Base-by-base conservation (phyloP, 2,797 vertebrate genomes). In the Xenopus petersii region DNA sequence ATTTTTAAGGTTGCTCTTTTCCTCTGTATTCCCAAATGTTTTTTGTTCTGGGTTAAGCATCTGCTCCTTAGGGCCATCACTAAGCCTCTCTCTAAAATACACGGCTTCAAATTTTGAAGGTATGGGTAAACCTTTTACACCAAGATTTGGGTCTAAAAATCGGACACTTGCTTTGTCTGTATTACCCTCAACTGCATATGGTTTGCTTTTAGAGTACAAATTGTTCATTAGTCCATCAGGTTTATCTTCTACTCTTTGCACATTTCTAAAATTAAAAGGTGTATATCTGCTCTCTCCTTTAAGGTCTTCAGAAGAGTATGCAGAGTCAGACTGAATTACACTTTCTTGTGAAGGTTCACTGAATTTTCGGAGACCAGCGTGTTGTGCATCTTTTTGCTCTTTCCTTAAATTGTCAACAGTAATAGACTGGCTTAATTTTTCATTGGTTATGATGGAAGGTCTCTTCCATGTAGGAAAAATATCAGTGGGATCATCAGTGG, bases 391-490 rank as follows among this genome's bases (percentile, higher is more conserved):
- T 24, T 9, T 42, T 17, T 49, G 58, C 10, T 15, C 26, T 51
- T 33, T 63, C 33, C 26, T 54, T 36, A 42, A 15, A 7, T n/a
- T 11, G 13, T 63, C 59, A 12, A 2, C 13, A n/a, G 47, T 7
- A 63, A 21, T 30, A 33, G 48, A 30, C 7, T 13, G 12, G 2
- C 12, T 17, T 24, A 12, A 54, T 10, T 3, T 10, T 69, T 74
- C 81, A 55, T 82, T 48, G 13, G 70, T 61, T 54, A 75, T 70
- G 12, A 64, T 12, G 21, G 21, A 59, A 42, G 70, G 60, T 9
- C 80, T 83, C 74, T 73, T 75, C 75, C 67, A 49, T 56, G n/a
- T 15, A 26, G 55, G 12, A 15, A 62, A 12, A 46, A 7, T n/a
- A 21, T 13, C 17, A 10, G 51, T 54, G 46, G 17, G 42, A 1